A percentile compares a stretch with the other conserved stretches of the same genome.
These are phyloP conservation scores for Heliconius cydno DNA, from an alignment of 2,888 invertebrate genomes.

Conservation along the genomic window DNA sequence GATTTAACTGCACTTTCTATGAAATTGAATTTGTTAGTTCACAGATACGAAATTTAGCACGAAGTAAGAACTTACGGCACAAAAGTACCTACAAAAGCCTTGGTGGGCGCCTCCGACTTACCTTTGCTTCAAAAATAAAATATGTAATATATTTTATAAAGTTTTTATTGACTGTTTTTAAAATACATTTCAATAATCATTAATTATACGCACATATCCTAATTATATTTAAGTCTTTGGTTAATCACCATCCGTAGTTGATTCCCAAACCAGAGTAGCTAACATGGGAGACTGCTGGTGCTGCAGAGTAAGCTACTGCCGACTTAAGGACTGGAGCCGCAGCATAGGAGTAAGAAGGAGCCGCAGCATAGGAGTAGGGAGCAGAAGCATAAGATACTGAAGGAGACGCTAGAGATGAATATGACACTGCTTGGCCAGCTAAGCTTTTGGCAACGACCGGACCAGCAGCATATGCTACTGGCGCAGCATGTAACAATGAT, in stretches of 20 bases:
- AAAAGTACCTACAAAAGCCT: no score
- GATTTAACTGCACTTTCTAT: no score
- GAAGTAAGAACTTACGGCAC: no score
- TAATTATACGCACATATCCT: conserved; percentile 10
- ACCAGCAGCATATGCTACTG: conserved; percentile 50
- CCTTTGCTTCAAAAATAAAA: not conserved
- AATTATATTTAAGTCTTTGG: conserved; percentile 38
- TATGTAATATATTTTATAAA: conserved; percentile 2
- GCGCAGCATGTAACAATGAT: conserved; percentile 48
- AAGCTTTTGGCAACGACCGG: conserved; percentile 55
- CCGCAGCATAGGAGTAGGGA: conserved; percentile 32
- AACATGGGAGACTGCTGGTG: conserved; percentile 83
- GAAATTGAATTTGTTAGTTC: no score
- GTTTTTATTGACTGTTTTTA: conserved; percentile 41
- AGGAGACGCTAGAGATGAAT: conserved; percentile 59
- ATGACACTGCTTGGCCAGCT: conserved; percentile 25
- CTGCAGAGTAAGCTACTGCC: conserved; percentile 48
- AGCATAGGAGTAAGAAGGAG: conserved; percentile 49
- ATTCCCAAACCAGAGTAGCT: conserved; percentile 84
- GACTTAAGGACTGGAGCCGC: conserved; percentile 52
- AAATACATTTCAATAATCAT: conserved; percentile 42
- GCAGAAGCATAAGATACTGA: conserved; percentile 52
- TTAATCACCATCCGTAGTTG: conserved; percentile 71
- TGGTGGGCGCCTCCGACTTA: no score
- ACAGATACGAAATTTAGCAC: no score